Base-by-base conservation (phyloP, 2,113 vertebrate genomes). In the Anser cygnoides region DNA sequence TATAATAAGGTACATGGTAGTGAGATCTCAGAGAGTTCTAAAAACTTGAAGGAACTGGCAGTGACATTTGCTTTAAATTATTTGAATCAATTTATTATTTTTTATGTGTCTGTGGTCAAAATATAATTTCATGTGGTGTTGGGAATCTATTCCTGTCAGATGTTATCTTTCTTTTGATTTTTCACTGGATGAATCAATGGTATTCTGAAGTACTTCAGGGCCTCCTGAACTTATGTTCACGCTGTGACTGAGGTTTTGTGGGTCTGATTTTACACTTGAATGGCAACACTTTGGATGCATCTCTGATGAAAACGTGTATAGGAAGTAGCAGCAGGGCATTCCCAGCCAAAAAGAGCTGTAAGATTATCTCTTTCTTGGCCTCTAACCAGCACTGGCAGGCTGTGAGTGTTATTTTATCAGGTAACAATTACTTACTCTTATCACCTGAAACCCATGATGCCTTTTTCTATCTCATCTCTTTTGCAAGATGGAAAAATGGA, bases 401-500 rank as follows among this genome's bases (percentile, higher is more conserved):
- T 75, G 39, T 21, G 43, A 84, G 39, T 33, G 25, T 41, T 82
- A 13, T 89, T 95, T 81, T 75, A 61, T 78, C 77, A 65, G 49
- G 35, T 79, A 73, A 87, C 7, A 84, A 68, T 72, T 84, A 35
- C 35, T 84, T 37, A 67, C 35, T 68, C 39, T n/a, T 93, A 82
- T 19, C 41, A 89, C 55, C 76, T 81, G 13, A 72, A 92, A 57
- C 3, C 20, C 22, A 12, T 21, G 28, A 77, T 33, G 43, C 28
- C 11, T 91, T 95, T 90, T 94, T 43, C 65, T 46, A 71, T 84
- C 57, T 89, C 35, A 29, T 75, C 73, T 89, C 57, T 79, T 79
- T 84, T 62, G 52, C 39, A 37, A 55, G 26, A 50, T 25, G 25
- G 52, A 94, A 78, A 68, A 89, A 50, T 46, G 28, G 66, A 81